phyloP scores from a whole-genome alignment of 2,113 vertebrate genomes.

The Excalfactoria chinensis region DNA sequence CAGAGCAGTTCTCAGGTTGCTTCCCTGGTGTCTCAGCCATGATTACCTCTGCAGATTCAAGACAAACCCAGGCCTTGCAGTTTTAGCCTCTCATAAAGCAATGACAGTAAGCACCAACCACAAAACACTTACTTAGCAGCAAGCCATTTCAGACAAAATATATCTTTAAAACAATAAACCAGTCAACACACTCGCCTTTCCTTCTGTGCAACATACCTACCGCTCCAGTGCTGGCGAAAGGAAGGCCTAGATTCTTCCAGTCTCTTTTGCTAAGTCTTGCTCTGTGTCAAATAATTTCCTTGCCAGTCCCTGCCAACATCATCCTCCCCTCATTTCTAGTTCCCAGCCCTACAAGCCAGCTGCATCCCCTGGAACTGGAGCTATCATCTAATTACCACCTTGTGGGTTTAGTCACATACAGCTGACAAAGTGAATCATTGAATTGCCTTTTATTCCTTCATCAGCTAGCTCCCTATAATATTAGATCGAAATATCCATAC shows the following conservation, averaged over 20 bases:
- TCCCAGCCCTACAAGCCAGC: neutral
- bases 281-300: neutral
- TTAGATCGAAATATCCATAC: neutral
- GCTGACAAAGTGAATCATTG: conserved; percentile 23
- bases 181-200: neutral
- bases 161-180: neutral
- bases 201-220: neutral
- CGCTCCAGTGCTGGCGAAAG: neutral
- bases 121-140: conserved; percentile 18
- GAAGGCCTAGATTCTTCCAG: neutral
- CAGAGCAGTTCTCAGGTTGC: neutral
- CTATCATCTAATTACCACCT: conserved; percentile 22
- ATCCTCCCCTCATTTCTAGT: neutral
- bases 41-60: neutral
- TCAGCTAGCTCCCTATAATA: conserved; percentile 48
- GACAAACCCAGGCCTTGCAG: neutral
- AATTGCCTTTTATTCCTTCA: conserved; percentile 61
- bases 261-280: neutral
- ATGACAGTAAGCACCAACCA: neutral
- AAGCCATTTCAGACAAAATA: neutral
- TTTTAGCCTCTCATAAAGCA: neutral
- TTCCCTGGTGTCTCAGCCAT: neutral
- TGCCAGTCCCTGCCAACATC: neutral
- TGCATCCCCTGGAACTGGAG: neutral
- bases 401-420: neutral